Conservation (phyloP, 92 coral and sea anemone species). For the Galaxea fascicularis region DNA sequence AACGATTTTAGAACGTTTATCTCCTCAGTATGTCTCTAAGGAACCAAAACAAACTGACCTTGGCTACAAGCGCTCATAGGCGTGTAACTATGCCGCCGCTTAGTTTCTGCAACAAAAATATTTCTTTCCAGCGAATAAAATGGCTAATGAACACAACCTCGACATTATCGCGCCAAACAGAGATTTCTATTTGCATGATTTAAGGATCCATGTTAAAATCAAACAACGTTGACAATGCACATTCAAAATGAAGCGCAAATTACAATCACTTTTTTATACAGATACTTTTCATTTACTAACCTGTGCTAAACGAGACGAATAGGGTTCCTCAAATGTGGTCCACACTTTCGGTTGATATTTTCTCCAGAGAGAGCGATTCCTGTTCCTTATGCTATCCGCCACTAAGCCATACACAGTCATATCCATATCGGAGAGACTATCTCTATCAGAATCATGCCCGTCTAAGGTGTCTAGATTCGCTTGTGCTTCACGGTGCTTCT, state of each 20-base stretch:
- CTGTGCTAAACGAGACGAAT: conserved; percentile 91
- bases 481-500: conserved; percentile 97
- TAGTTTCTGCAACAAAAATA: not conserved
- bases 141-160: conserved; percentile 2
- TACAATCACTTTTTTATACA: not conserved
- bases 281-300: conserved; percentile 44
- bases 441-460: conserved; percentile 83
- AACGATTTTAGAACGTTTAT: conserved; percentile 9
- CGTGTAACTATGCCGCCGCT: not conserved
- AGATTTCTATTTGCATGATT: not conserved
- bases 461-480: conserved; percentile 94
- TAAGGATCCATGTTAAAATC: conserved; percentile 34
- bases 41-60: conserved; percentile 28
- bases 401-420: conserved; percentile 86
- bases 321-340: conserved; percentile 96
- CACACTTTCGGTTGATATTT: conserved; percentile 88
- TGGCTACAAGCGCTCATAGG: not conserved
- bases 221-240: conserved; percentile 37
- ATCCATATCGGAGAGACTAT: conserved; percentile 89
- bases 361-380: conserved; percentile 82
- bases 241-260: conserved; percentile 40
- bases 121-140: conserved; percentile 12
- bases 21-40: not conserved
- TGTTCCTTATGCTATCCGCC: conserved; percentile 77
- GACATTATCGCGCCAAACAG: not conserved